phyloP scores from a whole-genome alignment of 1,140 invertebrate genomes.

The Metopolophium dirhodum region DNA sequence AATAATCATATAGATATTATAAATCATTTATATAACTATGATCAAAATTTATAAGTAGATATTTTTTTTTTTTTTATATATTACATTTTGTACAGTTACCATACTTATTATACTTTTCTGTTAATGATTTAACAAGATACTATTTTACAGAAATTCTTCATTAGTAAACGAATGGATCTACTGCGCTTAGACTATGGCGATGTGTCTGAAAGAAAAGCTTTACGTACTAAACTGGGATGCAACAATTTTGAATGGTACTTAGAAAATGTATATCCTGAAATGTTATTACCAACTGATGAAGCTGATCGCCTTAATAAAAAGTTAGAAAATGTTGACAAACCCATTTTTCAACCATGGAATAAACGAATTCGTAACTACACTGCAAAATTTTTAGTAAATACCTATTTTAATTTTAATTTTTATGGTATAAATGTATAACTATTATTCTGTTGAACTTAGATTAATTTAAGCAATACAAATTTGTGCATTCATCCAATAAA shows the following conservation, averaged over 20 bases:
- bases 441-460: conserved; percentile 64
- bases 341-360: conserved; percentile 80
- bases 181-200: conserved; percentile 77
- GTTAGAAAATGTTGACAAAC: conserved; percentile 69
- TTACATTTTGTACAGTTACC: too few species aligned
- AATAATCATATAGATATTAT: too few species aligned
- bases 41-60: too few species aligned
- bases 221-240: conserved; percentile 79
- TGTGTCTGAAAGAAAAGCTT: conserved; percentile 73
- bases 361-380: conserved; percentile 77
- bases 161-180: conserved; percentile 31
- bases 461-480: conserved; percentile 73
- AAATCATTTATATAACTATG: too few species aligned
- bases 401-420: background rate
- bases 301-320: conserved; percentile 68
- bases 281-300: conserved; percentile 72
- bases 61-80: background rate
- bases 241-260: conserved; percentile 94
- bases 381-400: conserved; percentile 68
- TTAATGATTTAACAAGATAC: background rate
- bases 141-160: conserved; percentile 44
- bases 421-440: background rate
- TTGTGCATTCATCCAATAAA: conserved; percentile 81
- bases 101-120: background rate
- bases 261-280: conserved; percentile 87